Conservation (phyloP, 1,140 invertebrate species). For the Protaetia brevitarsis region DNA sequence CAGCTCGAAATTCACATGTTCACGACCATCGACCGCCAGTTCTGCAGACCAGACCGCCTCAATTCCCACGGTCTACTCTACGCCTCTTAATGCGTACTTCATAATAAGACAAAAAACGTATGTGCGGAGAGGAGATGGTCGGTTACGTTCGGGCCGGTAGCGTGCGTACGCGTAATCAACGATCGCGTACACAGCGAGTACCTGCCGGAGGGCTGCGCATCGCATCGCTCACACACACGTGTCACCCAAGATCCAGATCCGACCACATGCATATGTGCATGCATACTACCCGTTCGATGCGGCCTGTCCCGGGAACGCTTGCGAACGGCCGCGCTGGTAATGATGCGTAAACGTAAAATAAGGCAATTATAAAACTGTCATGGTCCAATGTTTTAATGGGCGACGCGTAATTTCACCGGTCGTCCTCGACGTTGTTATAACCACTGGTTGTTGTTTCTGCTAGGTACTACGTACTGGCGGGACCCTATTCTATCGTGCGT, state of each 20-base stretch:
- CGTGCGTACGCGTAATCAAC: neutral
- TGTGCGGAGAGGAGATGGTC: neutral
- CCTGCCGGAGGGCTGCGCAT: neutral
- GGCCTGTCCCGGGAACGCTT: neutral
- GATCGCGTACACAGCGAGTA: neutral
- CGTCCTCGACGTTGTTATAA: neutral
- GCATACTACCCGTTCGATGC: neutral
- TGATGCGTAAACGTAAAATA: slow-evolving; percentile 30
- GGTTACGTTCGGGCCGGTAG: neutral
- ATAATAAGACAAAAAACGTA: slow-evolving; percentile 1
- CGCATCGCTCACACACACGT: neutral
- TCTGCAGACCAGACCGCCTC: neutral
- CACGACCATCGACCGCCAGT: too few relatives aligned
- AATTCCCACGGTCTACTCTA: neutral
- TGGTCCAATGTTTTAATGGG: slow-evolving; percentile 2
- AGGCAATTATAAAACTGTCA: slow-evolving; percentile 26
- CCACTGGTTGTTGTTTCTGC: too few relatives aligned
- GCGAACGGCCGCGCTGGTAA: slow-evolving; percentile 20
- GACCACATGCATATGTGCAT: too few relatives aligned
- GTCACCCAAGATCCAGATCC: too few relatives aligned
- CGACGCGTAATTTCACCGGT: neutral
- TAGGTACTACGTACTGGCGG: too few relatives aligned
- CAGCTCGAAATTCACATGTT: too few relatives aligned
- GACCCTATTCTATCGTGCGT: too few relatives aligned
- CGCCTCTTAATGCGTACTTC: neutral